A percentile compares a stretch with the other conserved stretches of the same genome.
Evolutionary conservation across 2,113 vertebrate genomes (phyloP).

Genomic region (Thryonomys swinderianus): DNA sequence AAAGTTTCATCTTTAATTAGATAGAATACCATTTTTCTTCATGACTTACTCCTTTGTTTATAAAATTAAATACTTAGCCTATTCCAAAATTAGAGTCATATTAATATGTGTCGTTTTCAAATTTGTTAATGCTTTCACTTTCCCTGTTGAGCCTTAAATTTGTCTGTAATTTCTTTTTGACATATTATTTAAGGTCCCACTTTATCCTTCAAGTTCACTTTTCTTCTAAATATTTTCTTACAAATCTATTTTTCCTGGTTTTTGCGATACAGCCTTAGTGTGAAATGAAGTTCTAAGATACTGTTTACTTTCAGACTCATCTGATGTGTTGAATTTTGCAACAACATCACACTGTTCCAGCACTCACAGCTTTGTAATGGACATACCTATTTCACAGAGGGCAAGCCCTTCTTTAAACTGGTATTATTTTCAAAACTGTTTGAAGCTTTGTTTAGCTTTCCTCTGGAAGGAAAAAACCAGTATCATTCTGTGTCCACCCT

Average conservation of each 20-base stretch:
- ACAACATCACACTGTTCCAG: not conserved
- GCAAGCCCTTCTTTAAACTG: not conserved
- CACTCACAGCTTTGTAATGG: not conserved
- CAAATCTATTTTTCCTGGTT: not conserved
- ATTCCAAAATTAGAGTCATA: not conserved
- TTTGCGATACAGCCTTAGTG: not conserved
- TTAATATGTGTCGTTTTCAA: conserved; percentile 6
- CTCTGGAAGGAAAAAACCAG: not conserved
- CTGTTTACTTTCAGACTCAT: not conserved
- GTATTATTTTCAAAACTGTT: not conserved
- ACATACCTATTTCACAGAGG: not conserved
- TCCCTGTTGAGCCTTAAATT: conserved; percentile 8
- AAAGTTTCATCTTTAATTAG: not conserved
- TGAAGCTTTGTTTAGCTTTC: not conserved
- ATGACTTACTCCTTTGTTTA: not conserved
- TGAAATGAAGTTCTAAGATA: not conserved
- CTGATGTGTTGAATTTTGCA: not conserved
- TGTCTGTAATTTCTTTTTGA: conserved; percentile 23
- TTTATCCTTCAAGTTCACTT: conserved; percentile 42
- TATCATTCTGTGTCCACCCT: not conserved
- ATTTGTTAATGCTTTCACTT: not conserved
- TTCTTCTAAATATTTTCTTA: not conserved
- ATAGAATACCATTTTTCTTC: conserved; percentile 28
- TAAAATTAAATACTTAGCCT: not conserved
- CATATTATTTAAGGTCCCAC: not conserved